Evolutionary conservation across 2,113 vertebrate genomes (phyloP).

Genomic region (Entelurus aequoreus): DNA sequence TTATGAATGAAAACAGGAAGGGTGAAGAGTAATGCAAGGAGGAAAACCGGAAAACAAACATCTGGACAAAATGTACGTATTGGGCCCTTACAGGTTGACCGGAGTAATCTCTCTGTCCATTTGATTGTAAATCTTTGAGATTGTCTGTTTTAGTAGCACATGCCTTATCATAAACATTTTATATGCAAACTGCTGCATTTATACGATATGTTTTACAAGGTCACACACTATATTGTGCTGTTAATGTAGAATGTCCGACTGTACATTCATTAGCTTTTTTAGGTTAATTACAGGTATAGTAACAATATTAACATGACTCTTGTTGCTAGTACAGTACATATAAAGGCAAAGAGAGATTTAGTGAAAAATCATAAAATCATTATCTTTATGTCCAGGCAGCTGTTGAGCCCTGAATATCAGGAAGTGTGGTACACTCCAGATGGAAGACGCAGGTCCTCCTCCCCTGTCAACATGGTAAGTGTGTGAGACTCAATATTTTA

Average conservation of each 20-base stretch:
- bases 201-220: background rate
- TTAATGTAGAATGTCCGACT: background rate
- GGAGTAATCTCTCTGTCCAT: conserved; percentile 10
- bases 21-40: conserved; percentile 41
- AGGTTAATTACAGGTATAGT: background rate
- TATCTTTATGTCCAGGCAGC: conserved; percentile 69
- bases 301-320: background rate
- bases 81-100: conserved; percentile 6
- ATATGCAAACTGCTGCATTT: conserved; percentile 11
- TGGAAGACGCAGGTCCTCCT: conserved; percentile 69
- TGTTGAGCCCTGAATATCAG: conserved; percentile 84
- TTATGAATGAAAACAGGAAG: conserved; percentile 63
- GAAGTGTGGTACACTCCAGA: conserved; percentile 81
- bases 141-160: conserved; percentile 25
- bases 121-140: conserved; percentile 40
- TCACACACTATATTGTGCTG: too few relatives aligned
- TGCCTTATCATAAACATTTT: conserved; percentile 48
- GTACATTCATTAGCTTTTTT: background rate
- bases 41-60: conserved; percentile 50
- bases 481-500: conserved; percentile 4
- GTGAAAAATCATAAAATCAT: background rate
- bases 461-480: conserved; percentile 75
- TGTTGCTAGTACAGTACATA: background rate
- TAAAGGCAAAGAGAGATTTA: too few relatives aligned
- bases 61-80: conserved; percentile 42